Base-by-base conservation (phyloP, 2,113 vertebrate species). In the Petromus typicus region DNA sequence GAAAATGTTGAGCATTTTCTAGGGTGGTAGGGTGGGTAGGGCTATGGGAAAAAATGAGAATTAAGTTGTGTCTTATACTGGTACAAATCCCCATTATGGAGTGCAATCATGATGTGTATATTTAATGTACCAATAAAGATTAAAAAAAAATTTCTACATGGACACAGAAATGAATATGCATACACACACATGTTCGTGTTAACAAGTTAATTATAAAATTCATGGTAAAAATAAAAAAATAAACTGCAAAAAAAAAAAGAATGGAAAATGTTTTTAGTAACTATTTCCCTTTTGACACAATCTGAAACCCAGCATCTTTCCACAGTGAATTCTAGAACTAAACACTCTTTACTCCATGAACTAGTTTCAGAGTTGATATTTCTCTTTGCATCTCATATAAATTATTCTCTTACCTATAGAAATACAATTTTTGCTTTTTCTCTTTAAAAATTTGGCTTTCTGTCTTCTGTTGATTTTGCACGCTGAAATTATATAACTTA, bases 361-460 rank as follows among this genome's bases (percentile, higher is more conserved):
- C 34, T 87, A 37, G 56, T 75, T 45, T 56, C 64, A 66, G 40
- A 85, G 48, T 59, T 78, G 32, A 34, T 88, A 43, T 54, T 56
- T 83, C 51, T 86, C 51, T 84, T 57, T 87, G 37, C 4, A 48
- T 57, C 43, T 93, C 27, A 95, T 83, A 93, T 84, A 84, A 94
- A 93, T 51, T 17, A 95, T 59, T 90, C 40, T 7, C 56, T 86
- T 92, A 22, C 54, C 75, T 87, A 76, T 40, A 78, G 18, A 93
- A 95, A 87, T 51, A 18, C 12, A 20, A 64, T 48, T 51, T 86
- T 86, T 59, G 40, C 61, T 73, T 92, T 82, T 57, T 86, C 32
- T 43, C 17, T 45, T 92, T 88, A 83, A 71, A 37, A 56, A 73
- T 34, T 84, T 81, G 45, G 20, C 7, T 67, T 25, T 92, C 78